phyloP scores from a whole-genome alignment of 1,140 invertebrate species.

The Hirudo medicinalis region DNA sequence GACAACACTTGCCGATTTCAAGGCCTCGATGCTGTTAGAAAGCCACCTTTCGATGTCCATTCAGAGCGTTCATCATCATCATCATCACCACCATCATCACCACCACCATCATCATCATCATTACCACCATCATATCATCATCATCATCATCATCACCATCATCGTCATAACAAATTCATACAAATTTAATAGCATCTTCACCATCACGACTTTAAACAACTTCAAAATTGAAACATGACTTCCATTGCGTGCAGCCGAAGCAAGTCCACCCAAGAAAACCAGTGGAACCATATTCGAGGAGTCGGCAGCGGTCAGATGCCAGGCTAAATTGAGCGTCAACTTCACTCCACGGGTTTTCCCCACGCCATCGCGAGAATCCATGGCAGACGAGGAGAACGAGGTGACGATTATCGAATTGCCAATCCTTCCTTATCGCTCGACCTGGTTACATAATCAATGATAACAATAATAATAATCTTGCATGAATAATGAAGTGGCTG shows the following conservation, averaged over 20 bases:
- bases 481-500: slow-evolving; percentile 50
- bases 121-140: too few relatives aligned
- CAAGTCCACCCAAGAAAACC: neutral
- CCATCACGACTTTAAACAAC: neutral
- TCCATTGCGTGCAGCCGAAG: neutral
- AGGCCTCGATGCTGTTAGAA: too few relatives aligned
- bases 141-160: too few relatives aligned
- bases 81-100: neutral
- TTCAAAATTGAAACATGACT: neutral
- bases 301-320: slow-evolving; percentile 38
- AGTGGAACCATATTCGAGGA: slow-evolving; percentile 31
- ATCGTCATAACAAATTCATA: too few relatives aligned
- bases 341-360: slow-evolving; percentile 66
- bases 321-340: slow-evolving; percentile 50
- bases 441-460: too few relatives aligned
- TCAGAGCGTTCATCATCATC: neutral
- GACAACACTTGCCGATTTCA: too few relatives aligned
- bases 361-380: slow-evolving; percentile 66
- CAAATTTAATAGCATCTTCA: neutral
- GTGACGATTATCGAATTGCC: slow-evolving; percentile 30
- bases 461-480: too few relatives aligned
- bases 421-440: too few relatives aligned
- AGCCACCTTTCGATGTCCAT: too few relatives aligned
- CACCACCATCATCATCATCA: too few relatives aligned
- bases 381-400: slow-evolving; percentile 56